phyloP scores from a whole-genome alignment of 1,140 invertebrate genomes.

The Acromyrmex echinatior region DNA sequence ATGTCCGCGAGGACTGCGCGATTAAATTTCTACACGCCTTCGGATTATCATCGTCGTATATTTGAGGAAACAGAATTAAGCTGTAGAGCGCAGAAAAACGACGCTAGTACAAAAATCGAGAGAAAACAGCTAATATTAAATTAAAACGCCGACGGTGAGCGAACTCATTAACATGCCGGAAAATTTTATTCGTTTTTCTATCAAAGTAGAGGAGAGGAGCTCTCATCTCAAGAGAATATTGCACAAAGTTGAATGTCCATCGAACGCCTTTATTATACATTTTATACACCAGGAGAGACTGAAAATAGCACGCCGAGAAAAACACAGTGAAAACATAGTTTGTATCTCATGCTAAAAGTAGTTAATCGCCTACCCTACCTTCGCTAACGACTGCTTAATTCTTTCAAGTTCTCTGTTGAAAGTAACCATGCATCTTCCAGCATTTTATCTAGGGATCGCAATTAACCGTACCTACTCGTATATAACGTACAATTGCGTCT shows the following conservation, averaged over 20 bases:
- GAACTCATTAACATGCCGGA: slow-evolving; percentile 57
- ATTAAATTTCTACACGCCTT: slow-evolving; percentile 46
- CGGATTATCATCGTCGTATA: slow-evolving; percentile 42
- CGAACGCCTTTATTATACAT: slow-evolving; percentile 52
- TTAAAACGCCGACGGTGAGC: slow-evolving; percentile 54
- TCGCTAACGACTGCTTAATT: slow-evolving; percentile 44
- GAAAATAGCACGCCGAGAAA: slow-evolving; percentile 11
- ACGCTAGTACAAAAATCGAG: slow-evolving; percentile 42
- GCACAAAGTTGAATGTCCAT: slow-evolving; percentile 48
- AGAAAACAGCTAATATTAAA: slow-evolving; percentile 60
- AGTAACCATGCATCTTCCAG: slow-evolving; percentile 16
- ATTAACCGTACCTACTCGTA: slow-evolving; percentile 11
- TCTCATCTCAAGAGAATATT: slow-evolving; percentile 32
- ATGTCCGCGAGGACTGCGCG: slow-evolving; percentile 25
- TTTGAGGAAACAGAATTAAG: slow-evolving; percentile 53
- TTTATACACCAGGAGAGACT: slow-evolving; percentile 28
- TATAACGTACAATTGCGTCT: not conserved
- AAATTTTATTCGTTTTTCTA: slow-evolving; percentile 55
- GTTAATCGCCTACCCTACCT: slow-evolving; percentile 22
- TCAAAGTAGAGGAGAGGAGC: slow-evolving; percentile 1
- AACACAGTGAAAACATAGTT: slow-evolving; percentile 30
- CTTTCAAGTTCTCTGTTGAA: slow-evolving; percentile 19
- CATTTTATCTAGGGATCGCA: slow-evolving; percentile 4
- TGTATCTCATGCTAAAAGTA: slow-evolving; percentile 20
- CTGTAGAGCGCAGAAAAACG: slow-evolving; percentile 12